phyloP scores from a whole-genome alignment of 64 coral and sea anemone species.

The Dendrophyllia cribrosa region DNA sequence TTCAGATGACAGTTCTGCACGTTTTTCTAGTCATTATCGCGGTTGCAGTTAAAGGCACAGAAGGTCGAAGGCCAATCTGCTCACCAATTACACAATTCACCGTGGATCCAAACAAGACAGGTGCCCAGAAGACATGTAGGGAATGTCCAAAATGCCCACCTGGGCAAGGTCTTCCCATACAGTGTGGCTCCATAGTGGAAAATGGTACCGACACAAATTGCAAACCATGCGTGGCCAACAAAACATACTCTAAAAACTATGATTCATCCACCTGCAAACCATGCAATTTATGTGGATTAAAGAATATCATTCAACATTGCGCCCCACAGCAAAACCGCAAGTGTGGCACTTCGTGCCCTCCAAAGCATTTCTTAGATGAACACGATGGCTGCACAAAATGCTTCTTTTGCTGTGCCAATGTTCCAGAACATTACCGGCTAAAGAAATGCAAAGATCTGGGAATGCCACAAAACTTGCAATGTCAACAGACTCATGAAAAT shows the following conservation, averaged over 20 bases:
- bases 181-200: background rate
- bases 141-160: conserved; percentile 12
- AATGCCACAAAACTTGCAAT: background rate
- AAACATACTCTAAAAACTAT: conserved; percentile 1
- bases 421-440: background rate
- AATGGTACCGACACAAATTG: background rate
- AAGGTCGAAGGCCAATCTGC: background rate
- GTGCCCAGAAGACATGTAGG: background rate
- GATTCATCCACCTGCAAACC: conserved; percentile 5
- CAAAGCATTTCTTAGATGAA: background rate
- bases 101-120: too few relatives aligned
- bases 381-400: background rate
- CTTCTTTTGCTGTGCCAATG: conserved; percentile 3
- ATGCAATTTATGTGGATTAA: conserved; percentile 21
- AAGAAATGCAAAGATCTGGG: background rate
- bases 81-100: background rate
- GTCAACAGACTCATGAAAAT: background rate
- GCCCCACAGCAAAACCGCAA: background rate
- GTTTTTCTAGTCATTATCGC: background rate
- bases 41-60: background rate
- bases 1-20: background rate
- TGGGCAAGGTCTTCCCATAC: conserved; percentile 8
- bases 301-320: background rate
- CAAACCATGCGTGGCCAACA: background rate
- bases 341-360: background rate